A percentile compares a stretch with the other conserved stretches of the same genome.
Evolutionary conservation across 2,797 vertebrate species (phyloP).

Genomic region (Mormyrus hasselquistii): DNA sequence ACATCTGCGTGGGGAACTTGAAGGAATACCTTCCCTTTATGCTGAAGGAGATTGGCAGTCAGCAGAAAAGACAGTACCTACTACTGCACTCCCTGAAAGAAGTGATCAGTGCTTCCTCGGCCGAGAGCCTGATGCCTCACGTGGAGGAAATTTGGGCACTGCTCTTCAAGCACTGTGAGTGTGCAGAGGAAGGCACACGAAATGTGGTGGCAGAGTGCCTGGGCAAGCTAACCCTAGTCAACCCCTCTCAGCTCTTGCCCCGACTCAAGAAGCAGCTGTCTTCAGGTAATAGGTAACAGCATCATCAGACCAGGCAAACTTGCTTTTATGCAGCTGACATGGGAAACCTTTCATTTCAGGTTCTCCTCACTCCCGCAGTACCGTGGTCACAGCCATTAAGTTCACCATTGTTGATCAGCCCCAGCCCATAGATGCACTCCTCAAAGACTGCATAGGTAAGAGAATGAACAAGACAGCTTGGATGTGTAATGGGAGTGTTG

Average conservation of each 20-base stretch:
- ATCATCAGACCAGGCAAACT: neutral
- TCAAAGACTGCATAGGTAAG: constrained; percentile 82
- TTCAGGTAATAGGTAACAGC: constrained; percentile 60
- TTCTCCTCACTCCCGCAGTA: constrained; percentile 77
- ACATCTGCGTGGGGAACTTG: constrained; percentile 74
- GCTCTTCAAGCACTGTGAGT: constrained; percentile 80
- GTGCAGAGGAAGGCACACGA: constrained; percentile 81
- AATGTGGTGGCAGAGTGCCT: constrained; percentile 88
- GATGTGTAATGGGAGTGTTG: neutral
- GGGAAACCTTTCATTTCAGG: constrained; percentile 49
- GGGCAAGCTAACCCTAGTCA: constrained; percentile 77
- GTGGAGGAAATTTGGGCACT: constrained; percentile 85
- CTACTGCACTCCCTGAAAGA: constrained; percentile 87
- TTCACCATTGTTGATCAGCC: constrained; percentile 89
- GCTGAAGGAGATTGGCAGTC: constrained; percentile 75
- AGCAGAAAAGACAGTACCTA: constrained; percentile 83
- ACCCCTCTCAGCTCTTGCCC: constrained; percentile 73
- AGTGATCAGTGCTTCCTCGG: constrained; percentile 72
- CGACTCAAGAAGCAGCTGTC: constrained; percentile 75
- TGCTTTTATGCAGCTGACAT: constrained; percentile 2
- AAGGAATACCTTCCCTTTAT: constrained; percentile 82
- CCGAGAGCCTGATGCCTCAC: constrained; percentile 66
- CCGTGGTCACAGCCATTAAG: constrained; percentile 82
- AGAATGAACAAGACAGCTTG: neutral
- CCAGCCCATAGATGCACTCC: constrained; percentile 73